Base-by-base conservation (phyloP, 2,113 vertebrate species). In the Corydoras sp. region DNA sequence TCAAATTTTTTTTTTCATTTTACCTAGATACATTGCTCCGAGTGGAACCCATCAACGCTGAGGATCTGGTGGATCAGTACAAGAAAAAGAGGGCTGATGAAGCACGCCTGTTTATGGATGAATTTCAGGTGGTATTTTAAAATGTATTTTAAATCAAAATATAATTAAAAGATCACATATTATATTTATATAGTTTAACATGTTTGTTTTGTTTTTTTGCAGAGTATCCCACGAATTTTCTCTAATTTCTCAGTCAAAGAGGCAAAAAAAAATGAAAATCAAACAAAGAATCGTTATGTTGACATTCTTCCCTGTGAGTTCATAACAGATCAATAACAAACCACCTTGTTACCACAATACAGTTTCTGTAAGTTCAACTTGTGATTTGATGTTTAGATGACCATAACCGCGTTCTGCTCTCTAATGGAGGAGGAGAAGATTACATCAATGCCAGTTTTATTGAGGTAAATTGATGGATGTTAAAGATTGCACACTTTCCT, bases 371-470 rank as follows among this genome's bases (percentile, higher is more conserved):
- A n/a, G 5, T 13, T 32, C 2, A 7, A 65, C 14, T 4, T 4
- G 13, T 69, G 30, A n/a, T 14, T 14, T 13, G 7, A 0, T 69
- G 10, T 69, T 2, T 80, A 99, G 97, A 98, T 81, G 97, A 99
- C 72, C 85, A 94, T 15, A 97, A 97, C 74, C 94, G 97, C n/a
- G 96, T 97, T 30, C 85, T 85, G 53, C 90, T 99, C 76, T 88
- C 88, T 31, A 88, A 91, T 53, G 83, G 92, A 66, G 87, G 84
- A 1, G 91, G 90, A 74, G 88, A 91, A 11, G 95, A 95, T 80
- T 99, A 98, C 59, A 96, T 99, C 79, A 99, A 99, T 72, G 95
- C 94, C 87, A 98, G 96, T 85, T 95, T 94, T 65, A 93, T 99
- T 65, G 93, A 99, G 48, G 97, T 98, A 84, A 68, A 82, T 32